Evolutionary conservation across 2,113 vertebrate genomes (phyloP), one percentile per base, ranked within the genome.

Genomic region (Oncorhynchus mykiss): DNA sequence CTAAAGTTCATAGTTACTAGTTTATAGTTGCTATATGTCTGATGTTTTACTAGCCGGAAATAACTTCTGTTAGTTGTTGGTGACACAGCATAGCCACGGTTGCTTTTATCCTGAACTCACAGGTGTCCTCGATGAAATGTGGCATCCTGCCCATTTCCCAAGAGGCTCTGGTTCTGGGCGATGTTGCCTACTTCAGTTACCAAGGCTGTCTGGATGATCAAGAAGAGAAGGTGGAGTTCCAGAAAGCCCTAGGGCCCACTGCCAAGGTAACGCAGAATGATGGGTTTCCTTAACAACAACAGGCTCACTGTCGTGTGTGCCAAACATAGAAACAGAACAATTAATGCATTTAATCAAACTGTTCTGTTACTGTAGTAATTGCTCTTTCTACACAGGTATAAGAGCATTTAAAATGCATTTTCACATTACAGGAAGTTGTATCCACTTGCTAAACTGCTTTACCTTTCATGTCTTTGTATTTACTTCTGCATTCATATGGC

Each of bases 41-140:
- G 13, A 57, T 57, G 54, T 57, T 57, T 14, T 20, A 57, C 54
- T 57, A 57, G 54, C 54, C 54, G 54, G 18, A 57, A 20, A 20
- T 14, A 20, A 8, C 54, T 22, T 62, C 2, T 14, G 1, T 62
- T 62, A 62, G 54, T 62, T 85, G 71, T 75, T 34, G 68, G 75
- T 67, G 62, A 72, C 78, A 75, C 65, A 59, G 84, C 79, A 82
- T 67, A 74, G 49, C 64, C 71, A 87, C 14, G n/a, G 59, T 82
- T 78, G 82, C 78, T 85, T 83, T 81, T 80, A 73, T 91, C 76
- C 79, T 24, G 65, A 72, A 74, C 71, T 85, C 82, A 86, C 87
- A 99, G 97, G 96, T 99, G 85, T 99, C 97, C n/a, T 95, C 97
- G 78, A 99, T 98, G 97, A 98, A 96, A 83, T 99, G 96, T 84